phyloP scores from a whole-genome alignment of 2,797 vertebrate species.

The Zenarchopterus dispar region DNA sequence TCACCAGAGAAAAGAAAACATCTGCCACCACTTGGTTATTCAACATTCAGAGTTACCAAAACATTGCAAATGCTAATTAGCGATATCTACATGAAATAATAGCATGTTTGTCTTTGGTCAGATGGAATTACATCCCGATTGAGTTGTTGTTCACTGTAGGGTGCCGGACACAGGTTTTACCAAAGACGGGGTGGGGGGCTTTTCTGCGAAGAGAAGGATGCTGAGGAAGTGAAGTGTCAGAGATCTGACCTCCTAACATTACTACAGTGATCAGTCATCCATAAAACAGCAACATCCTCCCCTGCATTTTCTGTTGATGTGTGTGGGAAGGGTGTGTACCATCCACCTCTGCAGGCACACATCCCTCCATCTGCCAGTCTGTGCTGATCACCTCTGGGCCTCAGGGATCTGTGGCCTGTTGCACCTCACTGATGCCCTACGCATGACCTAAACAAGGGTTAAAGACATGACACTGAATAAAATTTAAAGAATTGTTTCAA shows the following conservation, averaged over 20 bases:
- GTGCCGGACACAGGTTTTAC: slow-evolving; percentile 42
- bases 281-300: slow-evolving; percentile 47
- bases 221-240: slow-evolving; percentile 45
- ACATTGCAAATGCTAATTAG: slow-evolving; percentile 11
- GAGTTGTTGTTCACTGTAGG: slow-evolving; percentile 36
- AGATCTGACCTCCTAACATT: slow-evolving; percentile 65
- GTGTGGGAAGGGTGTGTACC: slow-evolving; percentile 11
- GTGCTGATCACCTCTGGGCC: slow-evolving; percentile 64
- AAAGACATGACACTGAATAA: slow-evolving; percentile 41
- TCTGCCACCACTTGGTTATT: not conserved
- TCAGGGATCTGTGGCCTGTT: slow-evolving; percentile 52
- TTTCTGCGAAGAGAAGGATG: slow-evolving; percentile 17
- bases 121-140: slow-evolving; percentile 34
- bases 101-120: slow-evolving; percentile 8
- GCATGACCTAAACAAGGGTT: slow-evolving; percentile 44
- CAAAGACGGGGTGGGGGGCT: slow-evolving; percentile 42
- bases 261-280: slow-evolving; percentile 67
- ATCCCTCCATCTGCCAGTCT: slow-evolving; percentile 55
- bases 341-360: slow-evolving; percentile 44
- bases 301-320: slow-evolving; percentile 1
- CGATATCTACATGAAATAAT: slow-evolving; percentile 22
- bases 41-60: slow-evolving; percentile 18
- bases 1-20: not conserved
- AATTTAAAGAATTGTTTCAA: slow-evolving; percentile 28
- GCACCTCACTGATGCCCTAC: slow-evolving; percentile 49